A percentile compares a stretch with the other conserved stretches of the same genome.
phyloP scores from a whole-genome alignment of 2,797 vertebrate genomes.

The Remorina albescens region DNA sequence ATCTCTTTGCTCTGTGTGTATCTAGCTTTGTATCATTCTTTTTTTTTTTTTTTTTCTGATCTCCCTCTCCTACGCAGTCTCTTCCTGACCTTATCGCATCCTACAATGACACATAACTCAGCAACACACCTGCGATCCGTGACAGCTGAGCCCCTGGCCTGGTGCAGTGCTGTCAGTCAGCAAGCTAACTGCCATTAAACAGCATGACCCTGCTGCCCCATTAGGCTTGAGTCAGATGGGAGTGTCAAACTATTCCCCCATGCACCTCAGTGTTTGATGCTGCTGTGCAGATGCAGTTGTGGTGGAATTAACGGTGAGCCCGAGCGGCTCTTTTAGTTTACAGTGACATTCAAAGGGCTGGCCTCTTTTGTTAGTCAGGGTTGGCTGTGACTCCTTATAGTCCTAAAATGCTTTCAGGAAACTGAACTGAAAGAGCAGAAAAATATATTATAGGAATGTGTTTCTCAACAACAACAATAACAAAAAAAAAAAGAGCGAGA shows the following conservation, averaged over 20 bases:
- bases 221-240: conserved; percentile 91
- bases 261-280: conserved; percentile 43
- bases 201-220: conserved; percentile 88
- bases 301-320: conserved; percentile 13
- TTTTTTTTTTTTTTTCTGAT: neutral
- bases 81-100: conserved; percentile 83
- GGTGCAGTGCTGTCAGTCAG: conserved; percentile 84
- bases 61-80: conserved; percentile 42
- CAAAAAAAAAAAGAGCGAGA: neutral
- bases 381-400: neutral
- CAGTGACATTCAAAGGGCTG: conserved; percentile 1
- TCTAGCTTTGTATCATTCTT: conserved; percentile 35
- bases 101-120: conserved; percentile 91
- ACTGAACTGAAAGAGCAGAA: neutral
- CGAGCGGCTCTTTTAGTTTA: conserved; percentile 15
- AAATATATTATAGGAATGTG: too few relatives aligned
- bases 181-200: conserved; percentile 88
- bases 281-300: conserved; percentile 40
- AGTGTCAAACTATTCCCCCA: conserved; percentile 66
- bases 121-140: conserved; percentile 85
- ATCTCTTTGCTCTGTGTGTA: conserved; percentile 24
- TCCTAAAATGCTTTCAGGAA: neutral
- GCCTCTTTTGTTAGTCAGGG: neutral
- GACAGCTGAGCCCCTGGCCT: conserved; percentile 89
- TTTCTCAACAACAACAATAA: too few relatives aligned